phyloP scores from a whole-genome alignment of 2,888 invertebrate species.

The Smittia sp. region DNA sequence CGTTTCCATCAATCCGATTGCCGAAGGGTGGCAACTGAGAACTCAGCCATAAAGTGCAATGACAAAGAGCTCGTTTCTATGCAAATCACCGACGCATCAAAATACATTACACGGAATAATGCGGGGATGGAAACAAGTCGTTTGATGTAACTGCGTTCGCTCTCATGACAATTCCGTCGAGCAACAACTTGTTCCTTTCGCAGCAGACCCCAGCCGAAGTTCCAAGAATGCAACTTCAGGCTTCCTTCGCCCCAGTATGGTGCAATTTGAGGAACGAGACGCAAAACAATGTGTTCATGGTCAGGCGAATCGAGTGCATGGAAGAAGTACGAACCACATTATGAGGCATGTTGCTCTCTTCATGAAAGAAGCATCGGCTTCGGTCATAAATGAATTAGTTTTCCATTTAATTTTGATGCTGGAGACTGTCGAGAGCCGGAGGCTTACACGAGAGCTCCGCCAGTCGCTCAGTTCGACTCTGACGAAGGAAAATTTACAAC shows the following conservation, averaged over 20 bases:
- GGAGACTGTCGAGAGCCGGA: not conserved
- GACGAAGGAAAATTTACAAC: constrained; percentile 30
- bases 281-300: constrained; percentile 31
- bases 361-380: constrained; percentile 3
- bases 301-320: constrained; percentile 25
- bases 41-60: constrained; percentile 29
- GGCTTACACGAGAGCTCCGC: not conserved
- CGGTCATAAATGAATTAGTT: constrained; percentile 22
- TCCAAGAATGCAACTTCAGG: constrained; percentile 25
- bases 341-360: constrained; percentile 28
- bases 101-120: constrained; percentile 35
- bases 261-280: constrained; percentile 21
- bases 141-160: constrained; percentile 3
- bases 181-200: constrained; percentile 28
- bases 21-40: not conserved
- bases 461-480: not conserved
- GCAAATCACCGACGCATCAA: constrained; percentile 27
- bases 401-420: constrained; percentile 26
- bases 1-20: not conserved
- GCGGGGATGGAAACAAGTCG: constrained; percentile 27
- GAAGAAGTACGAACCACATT: constrained; percentile 36
- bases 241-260: constrained; percentile 20
- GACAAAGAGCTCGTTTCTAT: constrained; percentile 20
- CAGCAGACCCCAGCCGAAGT: not conserved
- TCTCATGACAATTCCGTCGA: constrained; percentile 3